A percentile compares a stretch with the other conserved stretches of the same genome.
These are phyloP conservation scores for Dipus sagitta DNA, from an alignment of 2,797 vertebrate genomes.

Conservation along the genomic window DNA sequence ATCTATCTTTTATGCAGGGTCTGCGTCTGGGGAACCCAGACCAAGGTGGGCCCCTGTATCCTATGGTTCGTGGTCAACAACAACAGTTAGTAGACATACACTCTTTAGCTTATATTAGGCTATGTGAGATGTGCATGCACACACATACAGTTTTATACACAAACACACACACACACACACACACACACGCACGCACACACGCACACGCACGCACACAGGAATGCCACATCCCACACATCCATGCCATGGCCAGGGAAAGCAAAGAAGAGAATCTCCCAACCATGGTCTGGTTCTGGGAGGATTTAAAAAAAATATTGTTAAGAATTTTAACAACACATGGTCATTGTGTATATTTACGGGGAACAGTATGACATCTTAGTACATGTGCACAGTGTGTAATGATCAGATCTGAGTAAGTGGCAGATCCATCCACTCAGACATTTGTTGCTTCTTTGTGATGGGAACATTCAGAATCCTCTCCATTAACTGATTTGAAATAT, in stretches of 20 bases:
- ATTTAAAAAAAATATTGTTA: neutral
- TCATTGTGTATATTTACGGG: neutral
- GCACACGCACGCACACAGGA: too few relatives aligned
- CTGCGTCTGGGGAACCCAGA: neutral
- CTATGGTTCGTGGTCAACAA: accelerated
- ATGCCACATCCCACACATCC: neutral
- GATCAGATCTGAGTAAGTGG: conserved; percentile 33
- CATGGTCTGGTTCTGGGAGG: neutral
- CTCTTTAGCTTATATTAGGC: neutral
- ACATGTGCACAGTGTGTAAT: neutral
- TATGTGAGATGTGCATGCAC: neutral
- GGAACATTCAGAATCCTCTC: conserved; percentile 18
- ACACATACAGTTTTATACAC: too few relatives aligned
- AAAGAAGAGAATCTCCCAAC: neutral
- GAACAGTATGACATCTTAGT: neutral
- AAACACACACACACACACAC: too few relatives aligned
- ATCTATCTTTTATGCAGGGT: neutral
- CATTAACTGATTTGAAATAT: conserved; percentile 14
- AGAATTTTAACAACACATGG: neutral
- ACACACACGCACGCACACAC: too few relatives aligned
- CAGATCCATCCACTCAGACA: neutral
- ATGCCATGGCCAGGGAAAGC: neutral
- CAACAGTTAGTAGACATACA: neutral
- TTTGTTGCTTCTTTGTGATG: conserved; percentile 40
- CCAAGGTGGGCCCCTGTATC: too few relatives aligned